These are phyloP conservation scores for Diorhabda carinulata DNA, from an alignment of 1,140 invertebrate species.

Conservation along the genomic window DNA sequence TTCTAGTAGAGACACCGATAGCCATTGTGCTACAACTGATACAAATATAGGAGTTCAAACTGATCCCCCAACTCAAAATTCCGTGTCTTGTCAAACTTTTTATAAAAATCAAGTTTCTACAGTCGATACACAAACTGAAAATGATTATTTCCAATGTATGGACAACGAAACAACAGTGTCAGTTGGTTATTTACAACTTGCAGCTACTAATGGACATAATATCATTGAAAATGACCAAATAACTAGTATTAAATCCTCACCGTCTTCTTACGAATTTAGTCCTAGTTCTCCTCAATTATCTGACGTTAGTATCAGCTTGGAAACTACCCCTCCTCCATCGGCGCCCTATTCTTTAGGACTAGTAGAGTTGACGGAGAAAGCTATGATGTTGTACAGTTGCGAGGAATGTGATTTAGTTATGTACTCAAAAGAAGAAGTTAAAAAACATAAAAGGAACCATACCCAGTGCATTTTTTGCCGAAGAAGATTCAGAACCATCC, in stretches of 20 bases:
- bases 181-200: too few species aligned
- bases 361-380: conserved; percentile 4
- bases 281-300: background rate
- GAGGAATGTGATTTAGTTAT: conserved; percentile 11
- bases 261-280: background rate
- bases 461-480: conserved; percentile 20
- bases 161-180: too few species aligned
- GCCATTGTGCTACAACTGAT: too few species aligned
- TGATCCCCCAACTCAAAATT: too few species aligned
- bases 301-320: too few species aligned
- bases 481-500: conserved; percentile 17
- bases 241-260: background rate
- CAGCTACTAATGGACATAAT: background rate
- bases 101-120: too few species aligned
- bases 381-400: conserved; percentile 7
- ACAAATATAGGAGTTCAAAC: too few species aligned
- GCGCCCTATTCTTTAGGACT: conserved; percentile 5
- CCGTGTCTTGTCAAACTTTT: too few species aligned
- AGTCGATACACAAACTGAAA: too few species aligned
- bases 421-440: conserved; percentile 13
- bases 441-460: conserved; percentile 16
- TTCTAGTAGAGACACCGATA: too few species aligned
- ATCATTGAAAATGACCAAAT: background rate
- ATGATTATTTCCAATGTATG: too few species aligned
- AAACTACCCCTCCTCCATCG: background rate